These are phyloP conservation scores for Moxostoma hubbsi DNA, from an alignment of 2,797 vertebrate genomes.

Conservation along the genomic window DNA sequence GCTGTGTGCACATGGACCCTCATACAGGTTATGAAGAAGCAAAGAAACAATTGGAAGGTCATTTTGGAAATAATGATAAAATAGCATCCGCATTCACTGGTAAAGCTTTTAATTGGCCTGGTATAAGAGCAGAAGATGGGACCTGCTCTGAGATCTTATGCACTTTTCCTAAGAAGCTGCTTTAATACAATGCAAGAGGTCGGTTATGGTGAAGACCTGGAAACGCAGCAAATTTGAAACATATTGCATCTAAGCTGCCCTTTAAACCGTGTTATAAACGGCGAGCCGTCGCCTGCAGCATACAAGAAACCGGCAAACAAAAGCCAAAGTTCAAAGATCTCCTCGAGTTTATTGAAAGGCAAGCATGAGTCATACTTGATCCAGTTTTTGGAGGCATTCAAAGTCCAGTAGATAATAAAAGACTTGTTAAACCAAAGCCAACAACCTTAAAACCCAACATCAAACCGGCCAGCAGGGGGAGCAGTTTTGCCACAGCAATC, in stretches of 20 bases:
- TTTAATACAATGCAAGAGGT: background rate
- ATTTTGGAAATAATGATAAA: slow-evolving; percentile 12
- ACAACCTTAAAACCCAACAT: background rate
- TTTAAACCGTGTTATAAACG: background rate
- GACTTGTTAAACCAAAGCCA: background rate
- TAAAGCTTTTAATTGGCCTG: background rate
- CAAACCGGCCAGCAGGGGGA: background rate
- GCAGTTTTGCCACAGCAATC: background rate
- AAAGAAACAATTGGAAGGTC: background rate
- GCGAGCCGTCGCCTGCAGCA: background rate
- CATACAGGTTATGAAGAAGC: too few relatives aligned
- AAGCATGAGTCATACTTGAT: background rate
- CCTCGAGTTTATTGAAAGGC: background rate
- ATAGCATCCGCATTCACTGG: background rate
- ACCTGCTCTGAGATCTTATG: background rate
- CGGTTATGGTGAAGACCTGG: background rate
- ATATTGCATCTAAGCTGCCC: background rate
- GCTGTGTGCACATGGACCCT: background rate
- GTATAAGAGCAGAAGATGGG: background rate
- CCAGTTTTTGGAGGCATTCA: background rate
- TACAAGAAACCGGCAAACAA: background rate
- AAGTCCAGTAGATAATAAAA: background rate
- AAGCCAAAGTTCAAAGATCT: background rate
- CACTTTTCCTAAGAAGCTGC: background rate
- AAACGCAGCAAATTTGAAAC: background rate